These are phyloP conservation scores for Chrysomela aeneicollis DNA, from an alignment of 2,888 invertebrate genomes.

Conservation along the genomic window DNA sequence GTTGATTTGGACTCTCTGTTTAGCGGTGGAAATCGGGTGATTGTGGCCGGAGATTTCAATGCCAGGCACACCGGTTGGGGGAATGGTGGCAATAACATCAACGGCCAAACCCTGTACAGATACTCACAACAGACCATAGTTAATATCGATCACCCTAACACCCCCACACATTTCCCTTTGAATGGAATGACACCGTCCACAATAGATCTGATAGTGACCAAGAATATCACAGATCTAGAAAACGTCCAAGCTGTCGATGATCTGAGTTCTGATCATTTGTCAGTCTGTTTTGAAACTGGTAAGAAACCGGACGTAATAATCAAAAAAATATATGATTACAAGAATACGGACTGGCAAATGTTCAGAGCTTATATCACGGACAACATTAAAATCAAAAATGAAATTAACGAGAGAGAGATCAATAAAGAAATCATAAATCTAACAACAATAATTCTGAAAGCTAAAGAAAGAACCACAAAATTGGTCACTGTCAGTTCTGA, in stretches of 20 bases:
- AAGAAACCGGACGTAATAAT: not conserved
- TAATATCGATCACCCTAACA: too few species aligned
- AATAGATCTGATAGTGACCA: too few species aligned
- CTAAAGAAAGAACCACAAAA: not conserved
- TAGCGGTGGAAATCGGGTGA: too few species aligned
- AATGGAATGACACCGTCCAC: too few species aligned
- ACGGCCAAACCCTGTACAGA: too few species aligned
- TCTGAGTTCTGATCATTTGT: not conserved
- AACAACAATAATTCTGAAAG: not conserved
- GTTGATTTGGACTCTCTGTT: too few species aligned
- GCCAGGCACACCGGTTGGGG: too few species aligned
- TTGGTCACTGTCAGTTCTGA: not conserved
- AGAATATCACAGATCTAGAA: too few species aligned
- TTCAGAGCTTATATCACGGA: not conserved
- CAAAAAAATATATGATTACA: not conserved
- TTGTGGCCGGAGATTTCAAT: too few species aligned
- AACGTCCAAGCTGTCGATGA: not conserved
- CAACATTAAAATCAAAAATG: not conserved
- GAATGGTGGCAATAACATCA: too few species aligned
- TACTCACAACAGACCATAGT: too few species aligned
- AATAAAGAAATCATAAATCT: not conserved
- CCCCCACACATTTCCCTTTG: too few species aligned
- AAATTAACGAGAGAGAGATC: not conserved
- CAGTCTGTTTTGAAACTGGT: not conserved
- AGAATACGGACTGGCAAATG: not conserved